These are phyloP conservation scores for Piaya cayana DNA, from an alignment of 2,113 vertebrate genomes.

Conservation along the genomic window DNA sequence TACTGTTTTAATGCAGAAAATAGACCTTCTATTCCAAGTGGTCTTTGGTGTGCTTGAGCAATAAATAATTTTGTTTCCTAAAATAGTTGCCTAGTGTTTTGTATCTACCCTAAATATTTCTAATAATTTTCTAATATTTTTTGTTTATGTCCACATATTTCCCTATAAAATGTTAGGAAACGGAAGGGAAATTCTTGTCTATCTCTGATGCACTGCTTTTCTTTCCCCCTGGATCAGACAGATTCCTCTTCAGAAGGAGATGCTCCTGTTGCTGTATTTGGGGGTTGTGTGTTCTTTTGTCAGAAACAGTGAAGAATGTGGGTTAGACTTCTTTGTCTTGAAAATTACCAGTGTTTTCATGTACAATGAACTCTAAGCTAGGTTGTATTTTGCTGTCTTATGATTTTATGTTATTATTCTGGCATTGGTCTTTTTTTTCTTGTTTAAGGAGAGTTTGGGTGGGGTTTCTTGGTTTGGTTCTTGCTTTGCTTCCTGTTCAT, in stretches of 20 bases:
- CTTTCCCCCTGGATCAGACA: background rate
- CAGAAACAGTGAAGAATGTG: background rate
- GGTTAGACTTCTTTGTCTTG: background rate
- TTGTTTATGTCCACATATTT: background rate
- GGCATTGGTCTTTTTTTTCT: background rate
- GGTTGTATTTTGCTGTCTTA: background rate
- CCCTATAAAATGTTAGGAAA: background rate
- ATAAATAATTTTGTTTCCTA: background rate
- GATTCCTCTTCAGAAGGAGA: background rate
- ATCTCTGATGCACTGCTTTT: background rate
- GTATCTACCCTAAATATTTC: background rate
- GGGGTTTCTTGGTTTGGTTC: accelerated
- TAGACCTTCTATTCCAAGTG: background rate
- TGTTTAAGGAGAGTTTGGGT: background rate
- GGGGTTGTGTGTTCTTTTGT: background rate
- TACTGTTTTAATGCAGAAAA: background rate
- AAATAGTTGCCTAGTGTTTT: background rate
- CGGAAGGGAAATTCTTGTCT: background rate
- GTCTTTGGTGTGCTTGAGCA: background rate
- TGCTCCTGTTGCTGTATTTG: background rate
- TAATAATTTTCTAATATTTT: background rate
- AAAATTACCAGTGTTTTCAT: background rate
- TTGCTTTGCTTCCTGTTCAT: background rate
- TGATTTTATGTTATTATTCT: background rate
- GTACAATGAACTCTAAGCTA: background rate